A percentile compares a stretch with the other conserved stretches of the same genome.
Conservation (phyloP, 2,113 vertebrate species). For the Mola mola region DNA sequence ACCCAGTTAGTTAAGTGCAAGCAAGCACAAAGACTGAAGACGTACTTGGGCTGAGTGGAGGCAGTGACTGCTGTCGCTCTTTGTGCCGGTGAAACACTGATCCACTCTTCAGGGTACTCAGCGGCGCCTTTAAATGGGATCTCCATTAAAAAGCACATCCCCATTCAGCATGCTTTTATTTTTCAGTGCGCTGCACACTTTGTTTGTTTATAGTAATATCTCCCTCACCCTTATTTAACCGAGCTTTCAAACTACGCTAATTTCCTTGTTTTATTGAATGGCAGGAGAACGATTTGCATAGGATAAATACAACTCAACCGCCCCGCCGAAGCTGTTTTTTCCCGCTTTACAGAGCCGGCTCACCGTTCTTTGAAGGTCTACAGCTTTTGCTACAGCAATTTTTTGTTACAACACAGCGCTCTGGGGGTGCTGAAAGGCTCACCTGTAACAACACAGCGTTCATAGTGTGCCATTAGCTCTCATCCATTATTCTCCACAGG, state of each 20-base stretch:
- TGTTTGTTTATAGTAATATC: neutral
- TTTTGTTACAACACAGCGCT: no score
- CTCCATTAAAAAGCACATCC: neutral
- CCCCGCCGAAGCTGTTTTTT: slow-evolving; percentile 1
- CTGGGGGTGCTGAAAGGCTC: no score
- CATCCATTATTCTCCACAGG: no score
- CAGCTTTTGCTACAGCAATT: no score
- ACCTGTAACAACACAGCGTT: slow-evolving; percentile 12
- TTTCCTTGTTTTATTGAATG: slow-evolving; percentile 7
- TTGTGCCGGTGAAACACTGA: slow-evolving; percentile 11
- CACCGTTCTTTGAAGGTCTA: slow-evolving; percentile 16
- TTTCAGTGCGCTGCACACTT: no score
- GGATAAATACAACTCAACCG: neutral
- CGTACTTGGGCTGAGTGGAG: no score
- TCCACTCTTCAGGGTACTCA: neutral
- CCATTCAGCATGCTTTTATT: neutral
- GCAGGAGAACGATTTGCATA: slow-evolving; percentile 10
- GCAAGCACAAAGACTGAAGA: no score
- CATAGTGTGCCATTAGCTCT: slow-evolving; percentile 20
- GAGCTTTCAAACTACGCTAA: neutral
- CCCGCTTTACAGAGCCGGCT: slow-evolving; percentile 18
- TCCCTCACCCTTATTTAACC: neutral
- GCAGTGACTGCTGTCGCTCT: no score
- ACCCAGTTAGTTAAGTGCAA: neutral
- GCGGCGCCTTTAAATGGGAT: slow-evolving; percentile 5